Conservation (phyloP, 37 sponge, comb jelly and placozoan species). For the Spongia lamella region DNA sequence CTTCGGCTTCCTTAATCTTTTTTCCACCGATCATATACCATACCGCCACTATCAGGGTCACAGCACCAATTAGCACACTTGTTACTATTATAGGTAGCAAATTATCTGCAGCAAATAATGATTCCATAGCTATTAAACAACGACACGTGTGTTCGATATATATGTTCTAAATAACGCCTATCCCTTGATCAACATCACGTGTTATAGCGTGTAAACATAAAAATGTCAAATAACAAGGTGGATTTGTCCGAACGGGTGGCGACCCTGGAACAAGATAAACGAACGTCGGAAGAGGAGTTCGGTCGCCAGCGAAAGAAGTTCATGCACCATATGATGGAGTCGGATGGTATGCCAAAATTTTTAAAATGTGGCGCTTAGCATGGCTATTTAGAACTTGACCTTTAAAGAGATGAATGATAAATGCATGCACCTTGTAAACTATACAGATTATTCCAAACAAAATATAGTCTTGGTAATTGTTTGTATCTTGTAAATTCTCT, state of each 20-base stretch:
- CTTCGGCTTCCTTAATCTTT: not conserved
- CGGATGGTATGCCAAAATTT: slow-evolving; percentile 32
- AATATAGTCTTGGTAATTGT: too few relatives aligned
- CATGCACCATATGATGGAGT: slow-evolving; percentile 64
- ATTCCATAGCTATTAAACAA: not conserved
- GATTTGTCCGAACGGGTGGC: too few relatives aligned
- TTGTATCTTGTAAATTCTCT: too few relatives aligned
- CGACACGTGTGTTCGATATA: too few relatives aligned
- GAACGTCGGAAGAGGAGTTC: slow-evolving; percentile 69
- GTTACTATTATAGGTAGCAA: not conserved
- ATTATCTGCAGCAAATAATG: not conserved
- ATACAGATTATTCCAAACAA: too few relatives aligned
- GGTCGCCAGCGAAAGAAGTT: slow-evolving; percentile 74
- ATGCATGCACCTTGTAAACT: too few relatives aligned
- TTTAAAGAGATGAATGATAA: not conserved
- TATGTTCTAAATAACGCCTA: too few relatives aligned
- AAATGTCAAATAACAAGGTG: too few relatives aligned
- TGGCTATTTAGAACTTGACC: not conserved
- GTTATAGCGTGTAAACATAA: too few relatives aligned
- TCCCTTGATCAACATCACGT: too few relatives aligned
- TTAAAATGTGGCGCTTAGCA: not conserved
- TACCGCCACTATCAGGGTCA: not conserved
- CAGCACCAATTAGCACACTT: not conserved
- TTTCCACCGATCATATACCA: not conserved
- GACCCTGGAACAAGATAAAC: slow-evolving; percentile 33